Evolutionary conservation across 2,113 vertebrate genomes (phyloP).

Genomic region (Tylochromis polylepis): DNA sequence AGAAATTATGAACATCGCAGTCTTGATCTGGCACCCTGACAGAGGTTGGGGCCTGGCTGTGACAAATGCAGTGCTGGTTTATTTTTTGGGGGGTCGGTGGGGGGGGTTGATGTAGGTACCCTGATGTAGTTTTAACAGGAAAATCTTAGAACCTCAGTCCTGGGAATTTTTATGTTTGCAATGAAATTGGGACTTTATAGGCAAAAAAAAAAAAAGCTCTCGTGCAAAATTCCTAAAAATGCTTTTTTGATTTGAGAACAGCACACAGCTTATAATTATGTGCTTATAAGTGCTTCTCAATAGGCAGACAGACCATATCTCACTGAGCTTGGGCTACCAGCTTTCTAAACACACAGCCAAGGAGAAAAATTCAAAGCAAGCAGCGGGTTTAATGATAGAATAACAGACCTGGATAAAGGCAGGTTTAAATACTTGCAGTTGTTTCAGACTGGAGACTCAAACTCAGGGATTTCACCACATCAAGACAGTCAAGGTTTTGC

Average conservation of each 20-base stretch:
- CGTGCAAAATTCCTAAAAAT: background rate
- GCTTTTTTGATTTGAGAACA: background rate
- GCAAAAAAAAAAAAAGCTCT: background rate
- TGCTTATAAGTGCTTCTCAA: background rate
- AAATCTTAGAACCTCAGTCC: background rate
- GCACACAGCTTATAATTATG: background rate
- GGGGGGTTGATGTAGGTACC: background rate
- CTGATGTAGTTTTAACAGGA: background rate
- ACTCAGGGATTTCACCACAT: background rate
- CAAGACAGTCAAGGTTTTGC: background rate
- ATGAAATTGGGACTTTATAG: background rate
- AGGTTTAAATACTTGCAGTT: background rate
- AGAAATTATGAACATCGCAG: background rate
- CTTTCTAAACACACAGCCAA: background rate
- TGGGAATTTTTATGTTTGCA: background rate
- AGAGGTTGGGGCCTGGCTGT: background rate
- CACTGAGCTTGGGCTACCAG: background rate
- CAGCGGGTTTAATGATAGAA: background rate
- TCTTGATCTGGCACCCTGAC: conserved; percentile 4
- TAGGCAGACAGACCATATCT: background rate
- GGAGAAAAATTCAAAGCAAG: background rate
- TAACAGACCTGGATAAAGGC: background rate
- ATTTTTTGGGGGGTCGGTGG: background rate
- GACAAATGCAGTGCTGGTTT: background rate
- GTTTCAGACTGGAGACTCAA: background rate